Conservation (phyloP, 1,140 invertebrate genomes). For the Anoplophora glabripennis region DNA sequence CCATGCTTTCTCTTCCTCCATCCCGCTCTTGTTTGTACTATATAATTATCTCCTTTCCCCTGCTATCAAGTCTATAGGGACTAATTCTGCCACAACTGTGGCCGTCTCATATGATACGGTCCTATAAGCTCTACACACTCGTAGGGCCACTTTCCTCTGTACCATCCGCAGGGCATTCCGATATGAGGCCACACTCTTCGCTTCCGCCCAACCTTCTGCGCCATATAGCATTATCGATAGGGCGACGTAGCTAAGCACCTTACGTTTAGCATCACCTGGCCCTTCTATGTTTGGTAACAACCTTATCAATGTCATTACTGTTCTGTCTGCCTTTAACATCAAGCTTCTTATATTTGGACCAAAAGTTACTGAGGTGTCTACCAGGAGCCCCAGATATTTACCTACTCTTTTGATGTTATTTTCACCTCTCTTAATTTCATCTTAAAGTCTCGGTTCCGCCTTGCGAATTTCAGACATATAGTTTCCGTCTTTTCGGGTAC, state of each 20-base stretch:
- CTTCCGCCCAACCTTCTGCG: conserved; percentile 15
- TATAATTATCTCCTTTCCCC: too few species aligned
- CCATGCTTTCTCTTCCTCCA: too few species aligned
- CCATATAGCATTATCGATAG: conserved; percentile 18
- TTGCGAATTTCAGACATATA: conserved; percentile 13
- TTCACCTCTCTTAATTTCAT: not conserved
- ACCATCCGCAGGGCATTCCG: conserved; percentile 32
- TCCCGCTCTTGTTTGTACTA: too few species aligned
- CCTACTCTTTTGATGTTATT: conserved; percentile 1
- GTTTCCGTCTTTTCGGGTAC: conserved; percentile 32
- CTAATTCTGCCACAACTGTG: too few species aligned
- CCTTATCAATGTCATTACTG: not conserved
- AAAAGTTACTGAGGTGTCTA: conserved; percentile 9
- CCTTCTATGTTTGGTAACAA: conserved; percentile 22
- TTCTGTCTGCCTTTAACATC: conserved; percentile 4
- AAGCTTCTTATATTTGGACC: conserved; percentile 3
- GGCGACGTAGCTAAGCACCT: conserved; percentile 2
- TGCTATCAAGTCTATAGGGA: too few species aligned
- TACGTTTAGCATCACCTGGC: conserved; percentile 8
- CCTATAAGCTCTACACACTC: too few species aligned
- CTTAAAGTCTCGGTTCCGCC: not conserved
- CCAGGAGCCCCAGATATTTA: conserved; percentile 21
- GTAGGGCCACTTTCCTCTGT: too few species aligned
- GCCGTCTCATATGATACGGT: too few species aligned
- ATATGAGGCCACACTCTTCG: conserved; percentile 2